A percentile compares a stretch with the other conserved stretches of the same genome.
Conservation (phyloP, 2,888 invertebrate species). For the Pandemis heparana region DNA sequence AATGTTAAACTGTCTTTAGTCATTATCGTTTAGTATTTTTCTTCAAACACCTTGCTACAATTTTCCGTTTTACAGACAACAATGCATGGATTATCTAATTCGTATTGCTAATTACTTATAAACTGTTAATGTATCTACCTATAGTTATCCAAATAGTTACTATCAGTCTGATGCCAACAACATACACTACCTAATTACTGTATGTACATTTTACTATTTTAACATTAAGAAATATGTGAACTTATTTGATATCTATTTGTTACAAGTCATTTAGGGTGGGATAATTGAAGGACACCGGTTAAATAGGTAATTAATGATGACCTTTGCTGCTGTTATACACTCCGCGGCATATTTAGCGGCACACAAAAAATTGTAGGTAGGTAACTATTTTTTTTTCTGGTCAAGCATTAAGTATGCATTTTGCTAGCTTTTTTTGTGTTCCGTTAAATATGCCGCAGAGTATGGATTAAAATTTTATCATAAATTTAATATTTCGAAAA, state of each 20-base stretch:
- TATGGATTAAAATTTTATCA: too few species aligned
- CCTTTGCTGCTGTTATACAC: too few species aligned
- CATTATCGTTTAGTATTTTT: not conserved
- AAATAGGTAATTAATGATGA: too few species aligned
- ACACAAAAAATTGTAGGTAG: too few species aligned
- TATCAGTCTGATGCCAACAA: constrained; percentile 78
- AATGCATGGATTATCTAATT: not conserved
- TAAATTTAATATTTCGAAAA: too few species aligned
- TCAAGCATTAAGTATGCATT: too few species aligned
- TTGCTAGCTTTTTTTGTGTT: too few species aligned
- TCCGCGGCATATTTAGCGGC: too few species aligned
- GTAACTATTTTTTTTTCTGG: too few species aligned
- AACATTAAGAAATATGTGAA: constrained; percentile 23
- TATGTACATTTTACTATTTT: constrained; percentile 37
- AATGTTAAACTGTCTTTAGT: constrained; percentile 4
- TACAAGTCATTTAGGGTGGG: not conserved
- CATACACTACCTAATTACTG: constrained; percentile 52
- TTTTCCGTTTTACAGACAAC: constrained; percentile 11
- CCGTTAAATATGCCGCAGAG: too few species aligned
- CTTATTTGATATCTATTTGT: not conserved
- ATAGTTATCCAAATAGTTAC: constrained; percentile 65
- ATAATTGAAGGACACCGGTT: not conserved
- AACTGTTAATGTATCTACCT: constrained; percentile 46
- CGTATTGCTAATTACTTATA: constrained; percentile 24
- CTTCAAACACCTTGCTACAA: constrained; percentile 11